Evolutionary conservation across 2,888 invertebrate genomes (phyloP).

Genomic region (Thereva unica): DNA sequence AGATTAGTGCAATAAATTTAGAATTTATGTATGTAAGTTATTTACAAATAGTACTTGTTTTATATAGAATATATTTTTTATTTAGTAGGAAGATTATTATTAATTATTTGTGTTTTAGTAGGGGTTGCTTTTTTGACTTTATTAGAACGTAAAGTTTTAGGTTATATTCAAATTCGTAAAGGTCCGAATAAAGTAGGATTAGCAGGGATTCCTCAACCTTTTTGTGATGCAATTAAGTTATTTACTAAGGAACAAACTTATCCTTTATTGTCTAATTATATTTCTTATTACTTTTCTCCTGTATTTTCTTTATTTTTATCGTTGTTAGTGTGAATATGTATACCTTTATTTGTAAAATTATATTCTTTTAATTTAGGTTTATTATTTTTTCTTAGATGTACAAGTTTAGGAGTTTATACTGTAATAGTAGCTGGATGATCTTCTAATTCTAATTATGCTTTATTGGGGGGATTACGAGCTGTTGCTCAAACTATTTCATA

Average conservation of each 20-base stretch:
- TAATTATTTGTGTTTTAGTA: conserved; percentile 66
- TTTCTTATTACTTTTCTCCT: conserved; percentile 66
- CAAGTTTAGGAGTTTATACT: conserved; percentile 67
- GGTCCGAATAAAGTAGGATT: conserved; percentile 73
- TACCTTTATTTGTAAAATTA: conserved; percentile 63
- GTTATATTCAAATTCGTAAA: conserved; percentile 74
- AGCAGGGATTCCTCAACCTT: conserved; percentile 68
- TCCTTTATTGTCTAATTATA: conserved; percentile 65
- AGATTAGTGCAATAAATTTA: conserved; percentile 74
- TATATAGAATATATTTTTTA: conserved; percentile 58
- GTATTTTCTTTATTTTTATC: conserved; percentile 65
- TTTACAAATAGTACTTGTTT: conserved; percentile 64
- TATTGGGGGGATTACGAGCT: conserved; percentile 69
- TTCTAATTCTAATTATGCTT: conserved; percentile 74
- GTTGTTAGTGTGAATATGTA: conserved; percentile 64
- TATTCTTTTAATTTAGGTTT: conserved; percentile 64
- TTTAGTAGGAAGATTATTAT: conserved; percentile 59
- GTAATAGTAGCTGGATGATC: conserved; percentile 69
- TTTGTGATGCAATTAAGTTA: conserved; percentile 74
- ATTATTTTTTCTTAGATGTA: conserved; percentile 69
- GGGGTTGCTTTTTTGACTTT: conserved; percentile 73
- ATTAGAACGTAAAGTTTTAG: conserved; percentile 72
- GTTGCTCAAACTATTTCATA: conserved; percentile 78
- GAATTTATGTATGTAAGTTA: conserved; percentile 66
- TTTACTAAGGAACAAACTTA: conserved; percentile 68